Evolutionary conservation across 2,888 invertebrate genomes (phyloP), one percentile per base, ranked within the genome.

Genomic region (Tachina fera): DNA sequence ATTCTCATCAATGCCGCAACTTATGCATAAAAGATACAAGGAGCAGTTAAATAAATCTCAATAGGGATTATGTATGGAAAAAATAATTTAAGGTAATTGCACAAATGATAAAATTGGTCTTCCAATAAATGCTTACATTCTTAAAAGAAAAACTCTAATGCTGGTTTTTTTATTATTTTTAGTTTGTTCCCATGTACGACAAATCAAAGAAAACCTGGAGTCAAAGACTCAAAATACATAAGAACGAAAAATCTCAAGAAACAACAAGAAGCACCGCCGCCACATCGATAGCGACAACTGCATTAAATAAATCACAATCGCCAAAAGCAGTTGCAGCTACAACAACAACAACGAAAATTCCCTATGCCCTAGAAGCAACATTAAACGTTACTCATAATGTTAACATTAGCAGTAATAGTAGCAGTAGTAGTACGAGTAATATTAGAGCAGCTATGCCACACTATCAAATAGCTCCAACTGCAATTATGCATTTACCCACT

Each of bases 151-250:
- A 49, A 14, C 39, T 43, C 0, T 49, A 67, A 43, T 47, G 8
- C 5, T 31, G 47, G 39, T 76, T 78, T 60, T 2, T 53, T 31
- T 56, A 70, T 19, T 47, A 63, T 39, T 81, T 89, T 1, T 78
- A 90, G 90, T 83, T 87, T 86, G 88, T 89, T 89, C 90, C 90
- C 89, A 92, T 92, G 92, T 92, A 92, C 89, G 92, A 92, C 89
- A 92, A 92, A 90, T 92, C 92, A 89, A 96, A 95, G 93, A 96
- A 96, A 93, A 94, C 94, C 85, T 96, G 96, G 96, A 95, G 96
- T 92, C 95, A 96, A 87, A 94, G 95, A 90, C 93, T 96, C 91
- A 96, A 95, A 89, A 91, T 95, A 86, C 93, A 93, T 75, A 93
- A 93, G 86, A 93, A 93, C 89, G 93, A 92, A 84, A 94, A 94